Evolutionary conservation across 2,888 invertebrate species (phyloP), one percentile per base, ranked within the genome.

Genomic region (Charanyca ferruginea): DNA sequence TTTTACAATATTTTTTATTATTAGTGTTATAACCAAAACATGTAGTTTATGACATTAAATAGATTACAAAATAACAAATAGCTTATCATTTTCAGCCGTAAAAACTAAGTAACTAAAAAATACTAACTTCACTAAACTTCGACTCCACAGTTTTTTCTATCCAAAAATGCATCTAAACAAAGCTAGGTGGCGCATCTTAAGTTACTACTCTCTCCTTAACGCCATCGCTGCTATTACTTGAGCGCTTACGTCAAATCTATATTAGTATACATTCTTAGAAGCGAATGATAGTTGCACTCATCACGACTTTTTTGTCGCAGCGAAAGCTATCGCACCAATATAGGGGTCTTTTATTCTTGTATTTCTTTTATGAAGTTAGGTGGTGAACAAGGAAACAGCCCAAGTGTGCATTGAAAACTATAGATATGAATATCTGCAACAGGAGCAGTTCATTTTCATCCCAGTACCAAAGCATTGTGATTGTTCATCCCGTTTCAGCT

Each of bases 101-200:
- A 8, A 28, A 28, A 8, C 7, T 5, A 28, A 7, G 1, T 8
- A 28, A 28, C 7, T 8, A 28, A 28, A 28, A 28, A 8, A 28
- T 28, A 11, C 13, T 35, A n/a, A n/a, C n/a, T n/a, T n/a, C n/a
- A 16, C 38, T 38, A 38, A 20, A 3, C 2, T 6, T 18, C 73
- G 54, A 75, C 88, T 91, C 90, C 55, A 89, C 18, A 35, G 38
- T 35, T 53, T 73, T 47, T 79, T 32, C 66, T 90, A 85, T 90
- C 67, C 87, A 77, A 78, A 88, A 91, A 83, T 89, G 89, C 90
- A 90, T 90, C 89, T 89, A 90, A 87, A 90, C 90, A 90, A 90
- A 90, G 90, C 85, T 89, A 87, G 85, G 86, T 84, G 86, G 85
- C 86, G 88, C 88, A 87, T 90, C 85, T 83, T 84, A 86, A 88